phyloP scores from a whole-genome alignment of 2,888 invertebrate genomes.

The Oligia latruncula region DNA sequence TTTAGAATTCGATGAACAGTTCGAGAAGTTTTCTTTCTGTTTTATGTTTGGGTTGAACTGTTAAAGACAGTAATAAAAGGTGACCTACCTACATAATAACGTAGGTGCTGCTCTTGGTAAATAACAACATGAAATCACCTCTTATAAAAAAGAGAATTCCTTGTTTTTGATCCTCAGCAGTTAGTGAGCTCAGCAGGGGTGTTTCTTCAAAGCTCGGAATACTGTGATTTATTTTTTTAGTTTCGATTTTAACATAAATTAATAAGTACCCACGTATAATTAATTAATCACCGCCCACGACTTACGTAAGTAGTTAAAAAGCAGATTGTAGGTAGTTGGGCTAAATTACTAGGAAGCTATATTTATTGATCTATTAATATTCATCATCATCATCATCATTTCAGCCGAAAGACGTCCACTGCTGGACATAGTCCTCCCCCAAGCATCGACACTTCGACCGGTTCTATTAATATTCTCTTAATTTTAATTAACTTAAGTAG shows the following conservation, averaged over 20 bases:
- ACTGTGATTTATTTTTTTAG: neutral
- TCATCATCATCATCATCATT: neutral
- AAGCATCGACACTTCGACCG: no score
- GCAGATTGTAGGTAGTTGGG: neutral
- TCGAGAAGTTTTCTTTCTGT: neutral
- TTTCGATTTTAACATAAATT: neutral
- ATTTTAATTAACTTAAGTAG: constrained; percentile 13
- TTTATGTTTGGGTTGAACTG: neutral
- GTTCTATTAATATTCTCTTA: constrained; percentile 3
- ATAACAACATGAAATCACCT: neutral
- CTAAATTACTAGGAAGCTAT: neutral
- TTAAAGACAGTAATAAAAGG: neutral
- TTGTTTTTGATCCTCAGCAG: neutral
- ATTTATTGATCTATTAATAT: constrained; percentile 2
- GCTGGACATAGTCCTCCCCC: no score
- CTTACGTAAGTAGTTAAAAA: neutral
- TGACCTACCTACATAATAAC: neutral
- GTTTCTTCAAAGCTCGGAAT: neutral
- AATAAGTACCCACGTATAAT: neutral
- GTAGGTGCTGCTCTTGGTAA: neutral
- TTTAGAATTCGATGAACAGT: neutral
- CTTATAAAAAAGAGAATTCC: neutral
- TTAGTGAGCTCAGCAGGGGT: neutral
- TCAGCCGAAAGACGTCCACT: no score
- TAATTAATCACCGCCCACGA: neutral